Percentiles rank a stretch among this genome's conserved stretches.
Conservation (phyloP, 53 echinoderm and acorn worm species). For the Patiria pectinifera region DNA sequence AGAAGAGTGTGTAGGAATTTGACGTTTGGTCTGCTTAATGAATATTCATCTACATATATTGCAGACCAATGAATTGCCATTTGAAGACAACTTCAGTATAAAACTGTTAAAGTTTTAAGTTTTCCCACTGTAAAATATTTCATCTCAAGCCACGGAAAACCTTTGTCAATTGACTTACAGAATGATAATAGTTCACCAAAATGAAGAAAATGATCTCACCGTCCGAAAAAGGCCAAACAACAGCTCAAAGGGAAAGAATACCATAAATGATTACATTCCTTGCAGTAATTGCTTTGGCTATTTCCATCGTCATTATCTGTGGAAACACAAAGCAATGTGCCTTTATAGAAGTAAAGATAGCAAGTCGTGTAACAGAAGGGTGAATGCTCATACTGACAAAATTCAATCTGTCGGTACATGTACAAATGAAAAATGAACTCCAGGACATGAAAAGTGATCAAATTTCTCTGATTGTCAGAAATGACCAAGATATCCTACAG, state of each 20-base stretch:
- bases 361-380: background rate
- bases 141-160: too few relatives aligned
- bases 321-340: constrained; percentile 41
- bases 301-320: constrained; percentile 30
- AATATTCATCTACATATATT: too few relatives aligned
- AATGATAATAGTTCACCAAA: constrained; percentile 12
- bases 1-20: too few relatives aligned
- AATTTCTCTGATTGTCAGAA: too few relatives aligned
- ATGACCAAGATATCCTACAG: too few relatives aligned
- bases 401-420: background rate
- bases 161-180: too few relatives aligned
- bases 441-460: constrained; percentile 10
- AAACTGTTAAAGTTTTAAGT: too few relatives aligned
- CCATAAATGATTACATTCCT: background rate
- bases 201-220: constrained; percentile 1
- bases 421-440: background rate
- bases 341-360: background rate
- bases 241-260: background rate
- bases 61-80: too few relatives aligned
- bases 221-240: constrained; percentile 40
- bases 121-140: too few relatives aligned
- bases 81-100: too few relatives aligned
- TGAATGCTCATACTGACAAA: too few relatives aligned
- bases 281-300: constrained; percentile 42
- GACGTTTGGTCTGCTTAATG: too few relatives aligned